These are phyloP conservation scores for Magallana gigas DNA, from an alignment of 1,140 invertebrate genomes.

Conservation along the genomic window DNA sequence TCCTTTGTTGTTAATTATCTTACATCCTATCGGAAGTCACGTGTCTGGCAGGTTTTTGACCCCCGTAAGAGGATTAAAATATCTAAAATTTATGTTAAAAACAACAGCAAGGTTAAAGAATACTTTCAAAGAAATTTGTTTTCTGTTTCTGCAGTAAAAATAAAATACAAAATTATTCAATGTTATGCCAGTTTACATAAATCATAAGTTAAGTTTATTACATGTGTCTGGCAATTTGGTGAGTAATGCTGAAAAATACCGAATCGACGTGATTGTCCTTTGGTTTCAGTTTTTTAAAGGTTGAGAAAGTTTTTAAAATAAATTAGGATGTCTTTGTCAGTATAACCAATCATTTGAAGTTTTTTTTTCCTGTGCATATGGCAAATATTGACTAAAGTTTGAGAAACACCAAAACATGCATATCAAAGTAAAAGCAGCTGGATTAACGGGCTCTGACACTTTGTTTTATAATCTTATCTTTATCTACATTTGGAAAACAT, in stretches of 20 bases:
- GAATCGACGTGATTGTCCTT: neutral
- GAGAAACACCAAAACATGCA: conserved; percentile 6
- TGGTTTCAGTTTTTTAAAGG: neutral
- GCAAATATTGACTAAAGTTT: neutral
- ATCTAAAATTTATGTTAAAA: neutral
- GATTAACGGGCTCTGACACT: conserved; percentile 20
- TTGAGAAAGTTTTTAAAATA: neutral
- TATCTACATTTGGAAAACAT: conserved; percentile 12
- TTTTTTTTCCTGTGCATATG: neutral
- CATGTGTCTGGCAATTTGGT: neutral
- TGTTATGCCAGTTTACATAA: neutral
- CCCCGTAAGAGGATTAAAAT: neutral
- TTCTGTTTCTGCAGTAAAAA: neutral
- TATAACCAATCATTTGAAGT: neutral
- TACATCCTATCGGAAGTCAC: neutral
- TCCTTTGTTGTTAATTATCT: too few relatives aligned
- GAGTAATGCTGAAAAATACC: neutral
- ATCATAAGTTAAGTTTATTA: neutral
- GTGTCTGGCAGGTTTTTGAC: neutral
- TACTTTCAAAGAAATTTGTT: neutral
- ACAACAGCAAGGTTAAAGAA: neutral
- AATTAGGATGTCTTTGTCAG: neutral
- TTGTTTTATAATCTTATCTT: conserved; percentile 32
- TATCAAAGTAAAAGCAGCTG: conserved; percentile 26
- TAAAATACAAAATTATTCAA: conserved; percentile 7